phyloP scores from a whole-genome alignment of 2,113 vertebrate genomes.

The Mormyrus lacerda region DNA sequence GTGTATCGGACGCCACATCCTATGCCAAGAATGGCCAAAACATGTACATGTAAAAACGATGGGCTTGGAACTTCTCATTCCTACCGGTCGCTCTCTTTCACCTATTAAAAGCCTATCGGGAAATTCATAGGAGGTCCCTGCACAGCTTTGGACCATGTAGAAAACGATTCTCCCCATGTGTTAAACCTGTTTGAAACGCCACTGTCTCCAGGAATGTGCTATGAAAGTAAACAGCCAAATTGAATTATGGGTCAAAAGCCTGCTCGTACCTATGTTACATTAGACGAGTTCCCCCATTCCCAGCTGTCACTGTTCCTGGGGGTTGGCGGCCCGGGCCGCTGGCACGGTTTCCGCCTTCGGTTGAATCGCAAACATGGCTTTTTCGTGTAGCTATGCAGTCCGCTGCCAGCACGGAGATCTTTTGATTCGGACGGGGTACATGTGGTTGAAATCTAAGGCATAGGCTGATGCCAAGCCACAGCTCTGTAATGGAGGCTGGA shows the following conservation, averaged over 20 bases:
- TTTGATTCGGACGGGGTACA: constrained; percentile 83
- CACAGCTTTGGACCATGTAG: constrained; percentile 21
- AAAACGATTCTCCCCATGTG: constrained; percentile 21
- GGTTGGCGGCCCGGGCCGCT: constrained; percentile 32
- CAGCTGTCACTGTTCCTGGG: not conserved
- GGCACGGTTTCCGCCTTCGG: constrained; percentile 74
- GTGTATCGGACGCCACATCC: constrained; percentile 34
- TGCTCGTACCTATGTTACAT: constrained; percentile 4
- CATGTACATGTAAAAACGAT: constrained; percentile 28
- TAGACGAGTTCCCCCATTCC: not conserved
- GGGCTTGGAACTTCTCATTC: constrained; percentile 34
- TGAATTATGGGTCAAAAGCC: not conserved
- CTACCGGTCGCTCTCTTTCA: constrained; percentile 34
- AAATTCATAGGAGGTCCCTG: not conserved
- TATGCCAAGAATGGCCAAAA: constrained; percentile 33
- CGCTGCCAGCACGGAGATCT: constrained; percentile 72
- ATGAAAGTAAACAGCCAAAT: constrained; percentile 29
- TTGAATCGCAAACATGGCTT: constrained; percentile 67
- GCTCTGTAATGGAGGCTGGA: constrained; percentile 71
- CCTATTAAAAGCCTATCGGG: constrained; percentile 27
- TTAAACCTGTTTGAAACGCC: constrained; percentile 36
- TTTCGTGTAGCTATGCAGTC: constrained; percentile 68
- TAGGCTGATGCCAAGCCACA: constrained; percentile 79
- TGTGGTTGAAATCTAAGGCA: constrained; percentile 95
- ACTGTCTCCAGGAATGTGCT: constrained; percentile 43